Conservation (phyloP, 2,113 vertebrate genomes). For the Anas platyrhynchos region DNA sequence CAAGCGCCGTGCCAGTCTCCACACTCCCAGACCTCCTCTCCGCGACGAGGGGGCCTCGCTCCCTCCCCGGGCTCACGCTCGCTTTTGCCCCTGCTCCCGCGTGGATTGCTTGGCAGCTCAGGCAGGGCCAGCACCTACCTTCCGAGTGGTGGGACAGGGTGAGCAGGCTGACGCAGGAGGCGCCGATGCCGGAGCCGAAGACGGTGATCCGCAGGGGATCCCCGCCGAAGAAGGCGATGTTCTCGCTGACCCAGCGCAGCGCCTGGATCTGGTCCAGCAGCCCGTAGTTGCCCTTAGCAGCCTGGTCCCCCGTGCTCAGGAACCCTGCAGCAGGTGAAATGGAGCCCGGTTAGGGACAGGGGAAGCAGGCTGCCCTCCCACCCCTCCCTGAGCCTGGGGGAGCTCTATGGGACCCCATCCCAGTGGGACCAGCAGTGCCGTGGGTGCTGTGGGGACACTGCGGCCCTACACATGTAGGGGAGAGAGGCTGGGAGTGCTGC, state of each 20-base stretch:
- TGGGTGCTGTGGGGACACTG: neutral
- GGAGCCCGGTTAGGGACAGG: neutral
- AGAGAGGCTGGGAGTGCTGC: neutral
- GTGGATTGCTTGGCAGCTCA: neutral
- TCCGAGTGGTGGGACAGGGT: constrained; percentile 98
- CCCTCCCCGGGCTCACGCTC: neutral
- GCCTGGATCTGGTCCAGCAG: constrained; percentile 99
- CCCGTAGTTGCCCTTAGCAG: constrained; percentile 98
- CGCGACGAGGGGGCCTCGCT: neutral
- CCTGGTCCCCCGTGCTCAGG: constrained; percentile 97
- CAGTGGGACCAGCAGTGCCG: neutral
- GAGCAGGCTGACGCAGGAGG: constrained; percentile 97
- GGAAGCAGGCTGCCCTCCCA: neutral
- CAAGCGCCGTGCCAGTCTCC: neutral
- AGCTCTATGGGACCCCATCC: neutral
- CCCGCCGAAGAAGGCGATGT: constrained; percentile 97
- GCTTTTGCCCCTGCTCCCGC: neutral
- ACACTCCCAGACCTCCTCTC: neutral
- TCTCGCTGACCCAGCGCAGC: constrained; percentile 97
- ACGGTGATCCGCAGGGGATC: constrained; percentile 97
- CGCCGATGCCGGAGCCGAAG: constrained; percentile 96
- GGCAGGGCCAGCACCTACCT: constrained; percentile 81
- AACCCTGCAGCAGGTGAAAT: constrained; percentile 81
- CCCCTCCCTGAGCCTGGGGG: neutral
- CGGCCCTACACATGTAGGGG: neutral